These are phyloP conservation scores for Siphamia tubifer DNA, from an alignment of 2,113 vertebrate species.

Conservation along the genomic window DNA sequence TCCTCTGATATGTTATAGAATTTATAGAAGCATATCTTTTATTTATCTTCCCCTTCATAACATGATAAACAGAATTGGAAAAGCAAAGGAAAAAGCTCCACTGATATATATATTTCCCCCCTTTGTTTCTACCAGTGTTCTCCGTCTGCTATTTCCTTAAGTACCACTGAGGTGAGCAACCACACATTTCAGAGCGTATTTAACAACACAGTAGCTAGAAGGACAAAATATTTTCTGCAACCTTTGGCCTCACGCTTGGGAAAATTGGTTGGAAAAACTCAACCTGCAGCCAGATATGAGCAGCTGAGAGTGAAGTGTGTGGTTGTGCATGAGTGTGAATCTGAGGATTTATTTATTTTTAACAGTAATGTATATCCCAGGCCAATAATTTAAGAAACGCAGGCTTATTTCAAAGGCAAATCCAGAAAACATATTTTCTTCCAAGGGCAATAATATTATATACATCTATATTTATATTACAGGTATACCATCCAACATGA, in stretches of 20 bases:
- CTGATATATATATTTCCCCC: too few relatives aligned
- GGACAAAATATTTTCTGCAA: not conserved
- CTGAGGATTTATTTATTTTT: not conserved
- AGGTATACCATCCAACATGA: not conserved
- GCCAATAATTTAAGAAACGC: not conserved
- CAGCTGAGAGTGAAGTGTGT: slow-evolving; percentile 10
- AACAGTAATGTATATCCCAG: not conserved
- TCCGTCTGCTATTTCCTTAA: too few relatives aligned
- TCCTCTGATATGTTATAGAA: too few relatives aligned
- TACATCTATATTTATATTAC: too few relatives aligned
- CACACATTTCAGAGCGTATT: not conserved
- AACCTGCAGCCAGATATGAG: slow-evolving; percentile 20
- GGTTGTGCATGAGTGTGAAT: not conserved
- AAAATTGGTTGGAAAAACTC: too few relatives aligned
- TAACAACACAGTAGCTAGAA: not conserved
- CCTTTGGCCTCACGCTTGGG: not conserved
- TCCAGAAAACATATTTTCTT: not conserved
- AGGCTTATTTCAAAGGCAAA: not conserved
- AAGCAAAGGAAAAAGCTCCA: too few relatives aligned
- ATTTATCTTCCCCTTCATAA: too few relatives aligned
- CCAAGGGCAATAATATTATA: not conserved
- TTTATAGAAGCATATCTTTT: too few relatives aligned
- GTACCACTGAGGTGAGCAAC: not conserved
- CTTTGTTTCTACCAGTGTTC: too few relatives aligned
- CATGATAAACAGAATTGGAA: too few relatives aligned